These are phyloP conservation scores for Hippolais icterina DNA, from an alignment of 2,113 vertebrate species.

Conservation along the genomic window DNA sequence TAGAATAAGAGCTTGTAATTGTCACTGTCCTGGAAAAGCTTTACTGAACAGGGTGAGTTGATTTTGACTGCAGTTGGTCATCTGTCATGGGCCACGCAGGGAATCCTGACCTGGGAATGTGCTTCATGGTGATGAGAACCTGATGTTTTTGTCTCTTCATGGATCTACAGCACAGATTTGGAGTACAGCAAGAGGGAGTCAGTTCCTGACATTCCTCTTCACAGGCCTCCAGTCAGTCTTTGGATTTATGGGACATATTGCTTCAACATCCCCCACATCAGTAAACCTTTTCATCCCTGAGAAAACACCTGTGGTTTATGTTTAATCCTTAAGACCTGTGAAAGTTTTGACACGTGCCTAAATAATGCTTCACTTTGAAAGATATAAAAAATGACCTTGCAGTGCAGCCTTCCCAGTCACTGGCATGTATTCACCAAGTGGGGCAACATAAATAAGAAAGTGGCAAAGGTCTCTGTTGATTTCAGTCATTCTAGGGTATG, in stretches of 20 bases:
- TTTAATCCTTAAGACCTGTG: conserved; percentile 20
- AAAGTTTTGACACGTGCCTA: conserved; percentile 36
- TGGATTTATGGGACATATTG: conserved; percentile 40
- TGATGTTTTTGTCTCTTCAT: conserved; percentile 15
- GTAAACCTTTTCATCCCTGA: conserved; percentile 38
- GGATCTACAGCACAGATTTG: conserved; percentile 22
- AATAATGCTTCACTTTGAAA: conserved; percentile 39
- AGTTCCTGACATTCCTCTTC: conserved; percentile 10
- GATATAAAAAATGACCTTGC: conserved; percentile 4
- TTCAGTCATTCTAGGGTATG: background rate
- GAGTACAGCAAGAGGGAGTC: background rate
- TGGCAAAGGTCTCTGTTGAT: background rate
- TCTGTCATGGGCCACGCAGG: background rate
- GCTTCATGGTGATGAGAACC: conserved; percentile 7
- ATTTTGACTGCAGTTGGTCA: background rate
- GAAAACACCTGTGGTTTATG: conserved; percentile 42
- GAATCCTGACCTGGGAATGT: conserved; percentile 11
- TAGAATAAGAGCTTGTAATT: background rate
- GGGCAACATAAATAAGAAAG: conserved; percentile 26
- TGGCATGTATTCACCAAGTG: background rate
- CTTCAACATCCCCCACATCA: background rate
- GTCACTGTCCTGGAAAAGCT: background rate
- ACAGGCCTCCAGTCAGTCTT: background rate
- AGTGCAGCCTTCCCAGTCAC: background rate
- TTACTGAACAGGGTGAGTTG: background rate